Evolutionary conservation across 2,888 invertebrate genomes (phyloP).

Genomic region (Biston betularia): DNA sequence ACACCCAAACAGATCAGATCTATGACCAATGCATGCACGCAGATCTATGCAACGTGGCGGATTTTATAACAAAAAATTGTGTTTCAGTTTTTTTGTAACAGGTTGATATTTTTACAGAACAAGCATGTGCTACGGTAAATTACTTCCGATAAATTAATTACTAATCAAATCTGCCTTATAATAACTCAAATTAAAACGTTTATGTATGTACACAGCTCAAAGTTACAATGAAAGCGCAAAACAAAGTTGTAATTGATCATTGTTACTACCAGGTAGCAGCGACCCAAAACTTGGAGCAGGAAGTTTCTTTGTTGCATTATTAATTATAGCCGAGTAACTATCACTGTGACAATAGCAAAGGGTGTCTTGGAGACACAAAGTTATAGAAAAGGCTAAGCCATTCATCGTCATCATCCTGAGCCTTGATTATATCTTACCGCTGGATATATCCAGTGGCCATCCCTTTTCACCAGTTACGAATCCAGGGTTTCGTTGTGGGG

Average conservation of each 20-base stretch:
- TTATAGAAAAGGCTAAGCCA: slow-evolving; percentile 1
- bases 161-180: neutral
- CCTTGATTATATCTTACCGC: too few species aligned
- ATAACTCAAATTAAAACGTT: neutral
- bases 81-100: too few species aligned
- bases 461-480: too few species aligned
- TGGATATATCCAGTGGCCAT: too few species aligned
- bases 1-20: too few species aligned
- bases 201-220: slow-evolving; percentile 5
- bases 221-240: slow-evolving; percentile 30
- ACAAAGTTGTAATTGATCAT: slow-evolving; percentile 36
- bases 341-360: slow-evolving; percentile 18
- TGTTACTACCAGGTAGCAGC: slow-evolving; percentile 23
- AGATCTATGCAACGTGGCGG: too few species aligned
- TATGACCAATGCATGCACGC: too few species aligned
- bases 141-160: neutral
- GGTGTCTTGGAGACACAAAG: slow-evolving; percentile 15
- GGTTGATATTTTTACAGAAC: too few species aligned
- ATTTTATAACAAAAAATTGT: too few species aligned
- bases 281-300: slow-evolving; percentile 30
- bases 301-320: slow-evolving; percentile 37
- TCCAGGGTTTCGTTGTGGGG: too few species aligned
- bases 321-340: slow-evolving; percentile 35
- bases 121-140: too few species aligned
- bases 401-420: neutral